Percentiles rank a stretch among this genome's conserved stretches.
These are phyloP conservation scores for Oikopleura vanhoeffeni DNA, from an alignment of 23 tunicate species.

Conservation along the genomic window DNA sequence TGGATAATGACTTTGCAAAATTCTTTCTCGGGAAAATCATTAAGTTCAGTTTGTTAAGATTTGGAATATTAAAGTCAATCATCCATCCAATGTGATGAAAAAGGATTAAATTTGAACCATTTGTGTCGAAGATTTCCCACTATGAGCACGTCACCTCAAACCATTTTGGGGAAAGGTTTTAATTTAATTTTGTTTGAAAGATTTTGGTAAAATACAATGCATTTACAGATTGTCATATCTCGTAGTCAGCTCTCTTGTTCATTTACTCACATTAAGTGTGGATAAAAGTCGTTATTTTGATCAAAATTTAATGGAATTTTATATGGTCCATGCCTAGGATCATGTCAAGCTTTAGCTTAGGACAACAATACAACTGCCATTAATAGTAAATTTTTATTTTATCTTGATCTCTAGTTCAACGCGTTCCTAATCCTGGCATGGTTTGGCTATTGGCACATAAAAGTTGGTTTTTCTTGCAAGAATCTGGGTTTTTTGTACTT, in stretches of 20 bases:
- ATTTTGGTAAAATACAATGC: neutral
- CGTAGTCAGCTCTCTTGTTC: neutral
- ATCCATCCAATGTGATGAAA: too few relatives aligned
- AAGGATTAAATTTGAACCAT: too few relatives aligned
- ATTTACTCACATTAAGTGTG: neutral
- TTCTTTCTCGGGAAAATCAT: too few relatives aligned
- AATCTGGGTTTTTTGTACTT: neutral
- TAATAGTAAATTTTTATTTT: neutral
- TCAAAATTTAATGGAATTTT: neutral
- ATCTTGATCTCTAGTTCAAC: neutral
- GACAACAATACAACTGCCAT: neutral
- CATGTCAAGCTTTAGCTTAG: neutral
- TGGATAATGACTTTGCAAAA: too few relatives aligned
- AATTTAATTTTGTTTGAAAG: too few relatives aligned
- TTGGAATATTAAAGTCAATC: too few relatives aligned
- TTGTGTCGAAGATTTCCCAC: too few relatives aligned
- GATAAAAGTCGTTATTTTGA: neutral
- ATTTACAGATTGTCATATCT: neutral
- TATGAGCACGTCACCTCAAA: too few relatives aligned
- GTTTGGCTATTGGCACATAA: neutral
- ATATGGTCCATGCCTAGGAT: neutral
- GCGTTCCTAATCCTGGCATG: neutral
- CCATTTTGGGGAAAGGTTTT: too few relatives aligned
- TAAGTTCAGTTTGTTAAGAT: too few relatives aligned
- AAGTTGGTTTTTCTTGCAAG: neutral